Evolutionary conservation across 2,888 invertebrate genomes (phyloP), one percentile per base, ranked within the genome.

Genomic region (Caenorhabditis imperialis): DNA sequence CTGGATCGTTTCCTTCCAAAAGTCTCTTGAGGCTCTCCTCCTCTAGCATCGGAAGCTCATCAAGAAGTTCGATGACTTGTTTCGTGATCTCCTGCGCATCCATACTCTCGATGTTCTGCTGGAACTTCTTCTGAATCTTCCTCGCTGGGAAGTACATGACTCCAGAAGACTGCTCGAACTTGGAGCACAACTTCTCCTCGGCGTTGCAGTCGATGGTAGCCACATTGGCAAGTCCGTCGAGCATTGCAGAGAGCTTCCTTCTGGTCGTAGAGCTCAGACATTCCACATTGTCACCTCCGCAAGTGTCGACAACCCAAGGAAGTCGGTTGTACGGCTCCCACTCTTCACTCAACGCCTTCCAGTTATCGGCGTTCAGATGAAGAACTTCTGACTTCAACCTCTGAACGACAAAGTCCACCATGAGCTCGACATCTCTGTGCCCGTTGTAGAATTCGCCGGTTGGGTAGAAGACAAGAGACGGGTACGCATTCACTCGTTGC

Each of bases 401-500:
- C n/a, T 90, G 89, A 88, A 93, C 89, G 4, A 93, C 90, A 87
- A 91, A 93, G 51, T 92, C 90, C 47, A 92, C 91, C 55, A 94
- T 87, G 1, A 90, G 90, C 7, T 92, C 91, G 3, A 91, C 88
- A 2, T 90, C 91, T 67, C 92, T 91, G 0, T 90, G 90, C 0
- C 92, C 93, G 40, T 89, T 88, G 86, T 92, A 93, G 81, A 90
- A 90, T 72, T 90, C 91, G 23, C 91, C 90, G 85, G 89, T 87
- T 27, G 92, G 91, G 85, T 91, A 94, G 85, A 93, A 91, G 12
- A 94, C 88, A 18, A 94, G 90, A 0, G 93, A 92, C 0, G 94
- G 94, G 89, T 94, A 94, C 82, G 92, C 91, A 84, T 90, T 89
- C 76, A 94, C 93, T 75, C 92, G 91, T 89, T 94, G 91, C 84